Evolutionary conservation across 2,888 invertebrate species (phyloP), one percentile per base, ranked within the genome.

Genomic region (Nemotelus pantherinus): DNA sequence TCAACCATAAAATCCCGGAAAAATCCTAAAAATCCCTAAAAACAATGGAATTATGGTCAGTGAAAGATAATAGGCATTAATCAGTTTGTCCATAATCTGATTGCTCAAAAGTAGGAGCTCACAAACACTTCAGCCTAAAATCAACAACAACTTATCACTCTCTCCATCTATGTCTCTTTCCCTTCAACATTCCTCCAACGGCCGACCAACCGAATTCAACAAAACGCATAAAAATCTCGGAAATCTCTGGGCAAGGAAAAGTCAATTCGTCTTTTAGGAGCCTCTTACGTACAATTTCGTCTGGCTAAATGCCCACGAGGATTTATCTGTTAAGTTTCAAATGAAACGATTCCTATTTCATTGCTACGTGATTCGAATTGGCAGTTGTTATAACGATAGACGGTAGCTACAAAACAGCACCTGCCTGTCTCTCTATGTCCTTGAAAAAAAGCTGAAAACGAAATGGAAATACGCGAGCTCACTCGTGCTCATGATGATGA

Each of bases 311-410:
- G 45, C n/a, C 67, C 67, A 50, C 50, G 39, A 48, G 50, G 57
- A 72, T 58, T 58, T 72, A 72, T 57, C 57, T 9, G 43, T 9
- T 43, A 55, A 45, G 72, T 58, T 72, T 48, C 3, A 39, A 68
- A 41, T 67, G 50, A 57, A 58, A 58, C 53, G 72, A 58, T 72
- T 43, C 58, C 72, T 58, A 57, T 72, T 72, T 58, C 72, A 72
- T 58, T 45, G 57, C 45, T 58, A 72, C 72, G 72, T 72, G 72
- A 72, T 72, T 44, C 58, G 72, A 72, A 72, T 72, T 58, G 55
- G 41, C 65, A 45, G 25, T 25, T 25, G 25, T 25, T 25, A 25
- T 25, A 25, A 25, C 25, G 25, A 25, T 25, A 25, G 25, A 25
- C 25, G 25, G 25, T 25, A 25, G 25, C 25, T 25, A 25, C 25